These are phyloP conservation scores for Nemapogon koenigi DNA, from an alignment of 2,888 invertebrate species.

Conservation along the genomic window DNA sequence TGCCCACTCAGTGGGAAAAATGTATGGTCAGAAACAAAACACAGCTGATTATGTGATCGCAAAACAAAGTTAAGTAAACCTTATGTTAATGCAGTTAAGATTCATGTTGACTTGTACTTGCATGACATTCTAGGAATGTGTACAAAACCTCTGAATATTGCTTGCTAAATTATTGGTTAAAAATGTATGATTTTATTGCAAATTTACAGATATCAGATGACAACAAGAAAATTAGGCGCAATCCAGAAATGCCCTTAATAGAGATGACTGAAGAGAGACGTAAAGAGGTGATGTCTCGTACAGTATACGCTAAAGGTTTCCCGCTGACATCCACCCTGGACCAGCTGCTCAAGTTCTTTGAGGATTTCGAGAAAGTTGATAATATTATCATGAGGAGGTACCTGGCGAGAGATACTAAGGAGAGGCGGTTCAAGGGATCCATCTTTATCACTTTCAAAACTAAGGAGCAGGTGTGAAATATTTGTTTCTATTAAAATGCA, in stretches of 20 bases:
- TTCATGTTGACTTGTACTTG: too few relatives aligned
- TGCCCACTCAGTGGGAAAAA: too few relatives aligned
- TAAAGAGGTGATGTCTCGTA: conserved; percentile 76
- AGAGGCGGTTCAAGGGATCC: conserved; percentile 86
- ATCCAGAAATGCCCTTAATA: conserved; percentile 77
- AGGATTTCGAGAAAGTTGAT: conserved; percentile 70
- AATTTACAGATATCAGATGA: conserved; percentile 68
- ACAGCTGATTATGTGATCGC: too few relatives aligned
- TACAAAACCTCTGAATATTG: too few relatives aligned
- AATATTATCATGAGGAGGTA: conserved; percentile 71
- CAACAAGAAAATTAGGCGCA: conserved; percentile 75
- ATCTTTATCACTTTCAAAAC: conserved; percentile 88
- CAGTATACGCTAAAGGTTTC: conserved; percentile 90
- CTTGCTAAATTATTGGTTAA: too few relatives aligned
- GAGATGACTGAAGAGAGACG: conserved; percentile 84
- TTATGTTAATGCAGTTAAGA: too few relatives aligned
- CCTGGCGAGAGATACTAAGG: conserved; percentile 68
- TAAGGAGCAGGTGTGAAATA: conserved; percentile 70
- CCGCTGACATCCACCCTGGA: conserved; percentile 73
- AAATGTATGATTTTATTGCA: too few relatives aligned
- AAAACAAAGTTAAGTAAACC: too few relatives aligned
- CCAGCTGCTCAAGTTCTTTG: conserved; percentile 76
- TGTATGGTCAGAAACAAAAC: too few relatives aligned
- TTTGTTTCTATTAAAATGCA: too few relatives aligned
- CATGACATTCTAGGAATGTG: too few relatives aligned